phyloP scores from a whole-genome alignment of 2,888 invertebrate genomes.

The Dynastes grantii region DNA sequence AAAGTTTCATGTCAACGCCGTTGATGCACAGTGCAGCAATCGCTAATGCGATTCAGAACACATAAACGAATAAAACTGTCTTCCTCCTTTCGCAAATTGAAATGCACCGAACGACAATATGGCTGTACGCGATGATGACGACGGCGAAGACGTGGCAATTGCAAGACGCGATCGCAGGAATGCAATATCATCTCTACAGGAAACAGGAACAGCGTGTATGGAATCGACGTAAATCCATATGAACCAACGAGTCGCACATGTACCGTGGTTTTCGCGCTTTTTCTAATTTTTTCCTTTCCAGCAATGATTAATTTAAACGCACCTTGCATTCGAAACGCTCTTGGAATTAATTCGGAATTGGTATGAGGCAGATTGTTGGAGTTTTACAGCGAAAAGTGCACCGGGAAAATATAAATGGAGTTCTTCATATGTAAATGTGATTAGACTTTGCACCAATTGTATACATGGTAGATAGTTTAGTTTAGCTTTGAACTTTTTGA shows the following conservation, averaged over 20 bases:
- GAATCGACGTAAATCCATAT: constrained; percentile 31
- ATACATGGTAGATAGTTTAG: no score
- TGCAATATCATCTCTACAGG: constrained; percentile 46
- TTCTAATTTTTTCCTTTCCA: not conserved
- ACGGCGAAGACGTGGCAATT: constrained; percentile 17
- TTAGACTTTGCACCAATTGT: no score
- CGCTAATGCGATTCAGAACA: constrained; percentile 38
- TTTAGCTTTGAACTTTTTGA: no score
- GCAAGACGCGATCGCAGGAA: constrained; percentile 42
- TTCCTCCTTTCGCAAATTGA: constrained; percentile 44
- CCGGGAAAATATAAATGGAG: no score
- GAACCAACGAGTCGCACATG: not conserved
- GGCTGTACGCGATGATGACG: no score
- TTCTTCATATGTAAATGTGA: no score
- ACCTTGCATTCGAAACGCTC: constrained; percentile 3
- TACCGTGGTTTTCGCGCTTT: constrained; percentile 12
- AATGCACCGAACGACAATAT: constrained; percentile 34
- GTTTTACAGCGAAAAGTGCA: no score
- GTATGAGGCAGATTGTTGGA: no score
- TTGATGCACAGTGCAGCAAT: constrained; percentile 2
- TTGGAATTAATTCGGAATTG: not conserved
- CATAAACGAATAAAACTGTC: constrained; percentile 41
- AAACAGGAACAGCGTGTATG: constrained; percentile 48
- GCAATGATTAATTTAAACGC: not conserved
- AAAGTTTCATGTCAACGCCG: not conserved